These are phyloP conservation scores for Egretta garzetta DNA, from an alignment of 2,113 vertebrate genomes.

Conservation along the genomic window DNA sequence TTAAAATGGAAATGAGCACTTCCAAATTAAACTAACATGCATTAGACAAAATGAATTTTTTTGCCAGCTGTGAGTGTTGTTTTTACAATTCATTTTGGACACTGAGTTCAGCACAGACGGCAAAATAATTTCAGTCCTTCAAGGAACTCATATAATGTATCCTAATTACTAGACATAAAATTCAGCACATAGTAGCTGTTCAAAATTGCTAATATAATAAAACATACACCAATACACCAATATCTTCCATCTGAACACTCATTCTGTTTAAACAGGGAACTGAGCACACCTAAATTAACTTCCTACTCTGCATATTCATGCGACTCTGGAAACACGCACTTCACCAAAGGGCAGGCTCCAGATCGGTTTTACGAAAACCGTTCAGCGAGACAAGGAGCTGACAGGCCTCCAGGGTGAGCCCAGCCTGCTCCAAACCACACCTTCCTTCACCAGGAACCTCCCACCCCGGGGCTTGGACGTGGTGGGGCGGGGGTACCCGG, in stretches of 20 bases:
- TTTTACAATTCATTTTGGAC: background rate
- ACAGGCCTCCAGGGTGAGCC: background rate
- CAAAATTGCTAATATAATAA: background rate
- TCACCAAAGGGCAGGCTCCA: background rate
- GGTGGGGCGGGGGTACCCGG: accelerated
- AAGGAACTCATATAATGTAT: background rate
- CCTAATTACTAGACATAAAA: background rate
- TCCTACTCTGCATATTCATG: background rate
- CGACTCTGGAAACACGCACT: background rate
- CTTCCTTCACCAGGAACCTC: background rate
- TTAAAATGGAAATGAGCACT: background rate
- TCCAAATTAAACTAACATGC: background rate
- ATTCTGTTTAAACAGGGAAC: background rate
- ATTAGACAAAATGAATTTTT: background rate
- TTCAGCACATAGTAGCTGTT: background rate
- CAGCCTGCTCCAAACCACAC: background rate
- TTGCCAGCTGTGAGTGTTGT: background rate
- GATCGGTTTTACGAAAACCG: background rate
- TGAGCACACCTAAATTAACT: background rate
- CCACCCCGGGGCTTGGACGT: background rate
- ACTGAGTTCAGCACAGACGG: background rate
- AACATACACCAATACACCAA: background rate
- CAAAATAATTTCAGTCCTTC: conserved; percentile 2
- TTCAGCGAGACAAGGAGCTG: background rate
- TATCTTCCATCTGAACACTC: background rate